Evolutionary conservation across 2,888 invertebrate genomes (phyloP).

Genomic region (Watsonalla cultraria): DNA sequence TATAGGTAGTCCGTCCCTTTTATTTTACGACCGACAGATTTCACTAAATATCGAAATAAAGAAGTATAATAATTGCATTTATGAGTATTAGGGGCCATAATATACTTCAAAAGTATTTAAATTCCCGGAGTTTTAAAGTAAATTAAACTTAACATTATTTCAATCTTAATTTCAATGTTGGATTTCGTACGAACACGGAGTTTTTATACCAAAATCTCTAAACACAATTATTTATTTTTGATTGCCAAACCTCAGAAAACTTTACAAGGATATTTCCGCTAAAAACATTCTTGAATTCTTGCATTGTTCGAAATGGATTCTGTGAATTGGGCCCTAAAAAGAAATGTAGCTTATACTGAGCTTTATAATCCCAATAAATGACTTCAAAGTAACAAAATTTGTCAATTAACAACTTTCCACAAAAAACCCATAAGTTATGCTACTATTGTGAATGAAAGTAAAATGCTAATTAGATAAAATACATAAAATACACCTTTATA

Average conservation of each 20-base stretch:
- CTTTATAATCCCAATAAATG: neutral
- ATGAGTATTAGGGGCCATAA: slow-evolving; percentile 30
- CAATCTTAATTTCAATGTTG: too few relatives aligned
- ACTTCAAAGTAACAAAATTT: slow-evolving; percentile 4
- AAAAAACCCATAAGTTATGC: slow-evolving; percentile 5
- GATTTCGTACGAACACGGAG: neutral
- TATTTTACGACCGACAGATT: too few relatives aligned
- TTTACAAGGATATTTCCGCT: neutral
- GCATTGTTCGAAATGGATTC: neutral
- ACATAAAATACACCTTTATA: too few relatives aligned
- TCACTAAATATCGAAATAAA: slow-evolving; percentile 10
- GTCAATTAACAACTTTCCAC: slow-evolving; percentile 19
- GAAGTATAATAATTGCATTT: slow-evolving; percentile 35
- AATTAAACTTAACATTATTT: slow-evolving; percentile 8
- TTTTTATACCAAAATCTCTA: too few relatives aligned
- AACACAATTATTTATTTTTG: too few relatives aligned
- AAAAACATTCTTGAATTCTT: neutral
- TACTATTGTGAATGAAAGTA: neutral
- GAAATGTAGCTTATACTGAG: neutral
- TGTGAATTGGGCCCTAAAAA: neutral
- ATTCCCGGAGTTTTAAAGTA: slow-evolving; percentile 20
- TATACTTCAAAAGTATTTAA: slow-evolving; percentile 29
- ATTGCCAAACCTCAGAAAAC: too few relatives aligned
- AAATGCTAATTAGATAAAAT: neutral
- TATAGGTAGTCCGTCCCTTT: too few relatives aligned